Evolutionary conservation across 2,113 vertebrate genomes (phyloP).

Genomic region (Gnathonemus echidnorhynchus): DNA sequence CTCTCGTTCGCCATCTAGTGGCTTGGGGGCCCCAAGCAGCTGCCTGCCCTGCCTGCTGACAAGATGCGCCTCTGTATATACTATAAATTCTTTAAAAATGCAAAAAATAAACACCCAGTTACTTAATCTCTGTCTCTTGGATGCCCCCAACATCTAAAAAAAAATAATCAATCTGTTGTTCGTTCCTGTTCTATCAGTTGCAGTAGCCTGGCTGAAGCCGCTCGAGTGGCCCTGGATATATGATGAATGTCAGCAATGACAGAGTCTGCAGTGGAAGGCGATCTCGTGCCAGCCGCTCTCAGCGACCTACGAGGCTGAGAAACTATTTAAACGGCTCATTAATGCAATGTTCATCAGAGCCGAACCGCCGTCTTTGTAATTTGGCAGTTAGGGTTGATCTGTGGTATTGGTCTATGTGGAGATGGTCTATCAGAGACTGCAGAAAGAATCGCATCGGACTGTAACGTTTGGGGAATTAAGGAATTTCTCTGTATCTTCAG

Average conservation of each 20-base stretch:
- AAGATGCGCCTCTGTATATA: background rate
- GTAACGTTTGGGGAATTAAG: background rate
- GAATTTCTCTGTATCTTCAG: background rate
- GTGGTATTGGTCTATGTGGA: background rate
- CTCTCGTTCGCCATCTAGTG: too few species aligned
- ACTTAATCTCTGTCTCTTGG: background rate
- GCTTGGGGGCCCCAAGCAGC: too few species aligned
- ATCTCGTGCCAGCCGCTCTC: background rate
- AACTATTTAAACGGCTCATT: background rate
- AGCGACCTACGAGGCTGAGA: background rate
- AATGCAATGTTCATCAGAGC: background rate
- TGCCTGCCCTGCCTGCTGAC: too few species aligned
- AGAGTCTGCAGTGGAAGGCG: background rate
- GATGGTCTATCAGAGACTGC: background rate
- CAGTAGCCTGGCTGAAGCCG: background rate
- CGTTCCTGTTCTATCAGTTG: background rate
- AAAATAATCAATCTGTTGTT: background rate
- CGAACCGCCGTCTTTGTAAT: background rate
- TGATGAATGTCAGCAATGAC: background rate
- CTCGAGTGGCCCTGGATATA: background rate
- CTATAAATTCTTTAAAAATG: background rate
- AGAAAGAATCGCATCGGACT: background rate
- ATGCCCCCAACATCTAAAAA: background rate
- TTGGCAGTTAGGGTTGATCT: background rate
- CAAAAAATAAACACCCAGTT: background rate